Evolutionary conservation across 1,140 invertebrate genomes (phyloP), one percentile per base, ranked within the genome.

Genomic region (Anadara kagoshimensis): DNA sequence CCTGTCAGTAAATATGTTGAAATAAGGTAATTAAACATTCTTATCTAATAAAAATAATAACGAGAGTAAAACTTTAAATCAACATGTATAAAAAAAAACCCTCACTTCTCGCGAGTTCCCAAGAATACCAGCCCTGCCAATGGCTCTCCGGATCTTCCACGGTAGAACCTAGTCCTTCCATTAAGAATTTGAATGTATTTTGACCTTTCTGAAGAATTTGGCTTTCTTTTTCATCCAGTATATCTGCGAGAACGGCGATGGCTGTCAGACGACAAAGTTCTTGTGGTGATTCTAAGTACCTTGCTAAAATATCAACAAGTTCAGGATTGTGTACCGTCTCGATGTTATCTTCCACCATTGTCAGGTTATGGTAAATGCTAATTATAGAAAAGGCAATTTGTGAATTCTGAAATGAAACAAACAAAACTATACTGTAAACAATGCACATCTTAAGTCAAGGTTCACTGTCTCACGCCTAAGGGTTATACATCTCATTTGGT

Each of bases 361-460:
- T 56, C 10, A 66, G 64, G 54, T 72, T 72, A 62, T 72, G 69
- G n/a, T n/a, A n/a, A n/a, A n/a, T n/a, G n/a, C n/a, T n/a, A n/a
- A n/a, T n/a, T n/a, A n/a, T n/a, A n/a, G n/a, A n/a, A n/a, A n/a
- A n/a, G n/a, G n/a, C n/a, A n/a, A n/a, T n/a, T n/a, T n/a, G n/a
- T n/a, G n/a, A n/a, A n/a, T n/a, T n/a, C n/a, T n/a, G n/a, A n/a
- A n/a, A n/a, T n/a, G n/a, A n/a, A n/a, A n/a, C n/a, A n/a, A n/a
- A n/a, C n/a, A n/a, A n/a, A n/a, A n/a, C n/a, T n/a, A n/a, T n/a
- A n/a, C n/a, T n/a, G n/a, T n/a, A n/a, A n/a, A n/a, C n/a, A n/a
- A n/a, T n/a, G n/a, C n/a, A n/a, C n/a, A n/a, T n/a, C n/a, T n/a
- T n/a, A n/a, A n/a, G n/a, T n/a, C n/a, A n/a, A n/a, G n/a, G n/a